These are phyloP conservation scores for Stenchaetothrips biformis DNA, from an alignment of 2,888 invertebrate genomes.

Conservation along the genomic window DNA sequence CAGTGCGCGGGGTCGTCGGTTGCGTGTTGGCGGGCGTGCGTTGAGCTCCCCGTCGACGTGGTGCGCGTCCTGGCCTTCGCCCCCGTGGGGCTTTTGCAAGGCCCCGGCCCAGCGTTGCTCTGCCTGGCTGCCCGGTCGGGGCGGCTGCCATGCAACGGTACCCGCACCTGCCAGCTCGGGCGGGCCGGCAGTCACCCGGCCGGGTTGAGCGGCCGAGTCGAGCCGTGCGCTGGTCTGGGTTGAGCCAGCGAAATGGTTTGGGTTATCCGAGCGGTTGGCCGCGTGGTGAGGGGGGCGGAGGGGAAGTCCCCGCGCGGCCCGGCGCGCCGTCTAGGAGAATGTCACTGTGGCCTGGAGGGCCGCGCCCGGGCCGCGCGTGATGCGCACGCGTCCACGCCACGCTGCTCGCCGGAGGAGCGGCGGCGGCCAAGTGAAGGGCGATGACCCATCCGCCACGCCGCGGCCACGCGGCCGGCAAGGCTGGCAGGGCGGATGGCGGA, in stretches of 20 bases:
- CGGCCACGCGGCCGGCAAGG: constrained; percentile 10
- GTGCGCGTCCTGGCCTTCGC: background rate
- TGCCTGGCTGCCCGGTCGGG: background rate
- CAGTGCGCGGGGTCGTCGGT: background rate
- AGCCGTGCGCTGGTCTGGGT: background rate
- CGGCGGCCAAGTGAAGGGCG: background rate
- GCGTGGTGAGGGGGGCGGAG: constrained; percentile 27
- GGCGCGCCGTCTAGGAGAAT: constrained; percentile 20
- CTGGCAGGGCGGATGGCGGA: too few species aligned
- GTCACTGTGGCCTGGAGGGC: constrained; percentile 7
- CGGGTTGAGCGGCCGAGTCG: background rate
- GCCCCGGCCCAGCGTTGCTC: background rate
- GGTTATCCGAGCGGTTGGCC: background rate
- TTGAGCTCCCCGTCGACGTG: background rate
- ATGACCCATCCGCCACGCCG: background rate
- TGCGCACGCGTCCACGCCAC: background rate
- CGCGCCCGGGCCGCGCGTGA: background rate
- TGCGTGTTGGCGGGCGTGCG: background rate
- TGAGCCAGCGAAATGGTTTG: background rate
- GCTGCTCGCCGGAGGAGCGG: background rate
- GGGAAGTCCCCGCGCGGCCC: constrained; percentile 24
- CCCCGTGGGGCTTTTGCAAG: background rate
- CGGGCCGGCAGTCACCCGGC: too few species aligned
- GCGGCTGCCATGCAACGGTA: background rate
- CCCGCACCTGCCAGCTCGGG: background rate